Evolutionary conservation across 2,888 invertebrate genomes (phyloP).

Genomic region (Pyrrhia umbra): DNA sequence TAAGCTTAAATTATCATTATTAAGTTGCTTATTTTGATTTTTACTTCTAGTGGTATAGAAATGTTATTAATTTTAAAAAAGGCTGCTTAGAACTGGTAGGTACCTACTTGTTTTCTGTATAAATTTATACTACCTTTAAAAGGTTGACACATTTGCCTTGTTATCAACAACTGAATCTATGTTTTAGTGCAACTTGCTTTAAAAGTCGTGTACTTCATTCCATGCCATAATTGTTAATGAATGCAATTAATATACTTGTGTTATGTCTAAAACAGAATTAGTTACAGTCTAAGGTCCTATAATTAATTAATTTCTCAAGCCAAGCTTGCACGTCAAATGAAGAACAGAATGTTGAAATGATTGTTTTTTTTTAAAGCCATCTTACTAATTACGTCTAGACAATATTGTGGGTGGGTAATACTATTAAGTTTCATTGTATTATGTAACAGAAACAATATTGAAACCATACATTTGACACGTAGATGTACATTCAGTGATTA

Average conservation of each 20-base stretch:
- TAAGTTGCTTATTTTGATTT: slow-evolving; percentile 15
- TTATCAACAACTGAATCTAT: slow-evolving; percentile 47
- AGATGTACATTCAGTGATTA: neutral
- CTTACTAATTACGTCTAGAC: slow-evolving; percentile 47
- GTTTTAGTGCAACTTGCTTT: slow-evolving; percentile 47
- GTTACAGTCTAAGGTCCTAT: slow-evolving; percentile 43
- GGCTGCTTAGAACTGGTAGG: slow-evolving; percentile 24
- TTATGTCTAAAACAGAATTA: slow-evolving; percentile 53
- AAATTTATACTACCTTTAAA: slow-evolving; percentile 46
- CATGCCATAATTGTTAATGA: slow-evolving; percentile 57
- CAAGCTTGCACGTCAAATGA: slow-evolving; percentile 24
- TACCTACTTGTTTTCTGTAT: slow-evolving; percentile 19
- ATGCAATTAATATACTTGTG: slow-evolving; percentile 58
- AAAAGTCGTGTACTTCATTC: slow-evolving; percentile 56
- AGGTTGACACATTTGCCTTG: slow-evolving; percentile 51
- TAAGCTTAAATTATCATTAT: neutral
- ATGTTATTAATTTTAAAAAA: slow-evolving; percentile 5
- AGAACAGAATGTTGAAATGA: slow-evolving; percentile 53
- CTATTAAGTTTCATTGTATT: slow-evolving; percentile 47
- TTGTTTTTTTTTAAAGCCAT: slow-evolving; percentile 36
- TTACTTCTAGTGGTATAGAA: slow-evolving; percentile 21
- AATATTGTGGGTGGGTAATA: slow-evolving; percentile 51
- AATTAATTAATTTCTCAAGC: slow-evolving; percentile 52
- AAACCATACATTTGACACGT: slow-evolving; percentile 1
- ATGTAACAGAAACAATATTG: slow-evolving; percentile 21